Evolutionary conservation across 2,113 vertebrate genomes (phyloP).

Genomic region (Gnathonemus echidnorhynchus): DNA sequence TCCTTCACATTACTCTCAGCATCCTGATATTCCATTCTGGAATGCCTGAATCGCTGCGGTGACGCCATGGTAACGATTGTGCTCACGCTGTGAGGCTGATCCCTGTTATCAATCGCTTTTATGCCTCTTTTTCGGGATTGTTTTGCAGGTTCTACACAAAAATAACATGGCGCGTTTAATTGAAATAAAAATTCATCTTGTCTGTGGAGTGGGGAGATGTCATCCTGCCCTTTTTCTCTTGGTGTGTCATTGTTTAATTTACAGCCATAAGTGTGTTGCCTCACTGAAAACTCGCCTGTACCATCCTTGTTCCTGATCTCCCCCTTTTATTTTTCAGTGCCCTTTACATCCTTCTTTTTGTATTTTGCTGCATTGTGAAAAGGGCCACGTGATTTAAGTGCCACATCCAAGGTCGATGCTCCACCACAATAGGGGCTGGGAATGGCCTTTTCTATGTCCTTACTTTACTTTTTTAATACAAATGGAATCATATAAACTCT

Average conservation of each 20-base stretch:
- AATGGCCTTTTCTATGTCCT: constrained; percentile 17
- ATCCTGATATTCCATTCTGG: background rate
- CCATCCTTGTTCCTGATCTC: background rate
- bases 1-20: background rate
- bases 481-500: constrained; percentile 28
- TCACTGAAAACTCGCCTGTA: background rate
- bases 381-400: constrained; percentile 10
- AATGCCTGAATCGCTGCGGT: background rate
- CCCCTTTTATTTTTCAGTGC: constrained; percentile 6
- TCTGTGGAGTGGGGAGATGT: background rate
- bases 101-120: background rate
- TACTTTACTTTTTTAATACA: constrained; percentile 15
- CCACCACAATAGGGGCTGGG: background rate
- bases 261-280: background rate
- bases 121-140: background rate
- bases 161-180: background rate
- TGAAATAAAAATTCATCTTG: background rate
- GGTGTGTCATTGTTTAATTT: background rate
- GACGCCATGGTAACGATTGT: background rate
- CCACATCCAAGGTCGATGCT: constrained; percentile 16
- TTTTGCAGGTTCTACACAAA: background rate
- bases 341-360: background rate
- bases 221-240: background rate
- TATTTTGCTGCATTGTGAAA: background rate
- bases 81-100: background rate